Base-by-base conservation (phyloP, 2,888 invertebrate genomes). In the Acanthosepion esculentum region DNA sequence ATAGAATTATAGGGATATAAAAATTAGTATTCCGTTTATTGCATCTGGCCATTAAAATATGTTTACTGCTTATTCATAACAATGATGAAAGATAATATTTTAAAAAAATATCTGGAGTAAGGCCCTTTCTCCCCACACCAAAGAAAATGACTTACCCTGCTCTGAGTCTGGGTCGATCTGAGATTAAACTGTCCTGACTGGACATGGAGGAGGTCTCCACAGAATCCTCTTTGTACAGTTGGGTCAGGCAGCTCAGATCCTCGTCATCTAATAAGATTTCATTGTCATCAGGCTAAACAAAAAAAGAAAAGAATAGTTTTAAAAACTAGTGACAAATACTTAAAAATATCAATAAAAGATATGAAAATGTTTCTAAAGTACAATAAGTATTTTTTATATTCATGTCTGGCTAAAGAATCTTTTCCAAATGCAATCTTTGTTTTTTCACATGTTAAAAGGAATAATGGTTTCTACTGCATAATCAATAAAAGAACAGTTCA, bases 181-280 rank as follows among this genome's bases (percentile, higher is more conserved):
- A 95, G 18, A 96, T 95, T n/a, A 95, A 95, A 94, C 96, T 97
- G 94, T 97, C 97, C 94, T 97, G 97, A 95, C 97, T 97, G 26
- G 97, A 97, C 92, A 97, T 94, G 18, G 97, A 97, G 1, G 96
- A 96, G 0, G 97, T 97, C 94, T 97, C 97, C n/a, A 95, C 96
- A 7, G 96, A 96, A 94, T 97, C 97, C 50, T 95, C 95, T 94
- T 97, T 96, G 91, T 97, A 96, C 64, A 96, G 96, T 95, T 96
- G 96, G n/a, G 96, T 94, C 0, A 96, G 95, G 29, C 96, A 95
- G 23, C 96, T 95, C 48, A 96, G 91, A 48, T 94, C 94, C 20
- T 95, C 95, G 64, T 94, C 95, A 15, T 93, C 93, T 33, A 93
- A 53, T 29, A 96, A 96, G 29, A 96, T 94, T 33, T 96, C 96